phyloP scores from a whole-genome alignment of 1,140 invertebrate genomes.

The Saxidomus purpurata region DNA sequence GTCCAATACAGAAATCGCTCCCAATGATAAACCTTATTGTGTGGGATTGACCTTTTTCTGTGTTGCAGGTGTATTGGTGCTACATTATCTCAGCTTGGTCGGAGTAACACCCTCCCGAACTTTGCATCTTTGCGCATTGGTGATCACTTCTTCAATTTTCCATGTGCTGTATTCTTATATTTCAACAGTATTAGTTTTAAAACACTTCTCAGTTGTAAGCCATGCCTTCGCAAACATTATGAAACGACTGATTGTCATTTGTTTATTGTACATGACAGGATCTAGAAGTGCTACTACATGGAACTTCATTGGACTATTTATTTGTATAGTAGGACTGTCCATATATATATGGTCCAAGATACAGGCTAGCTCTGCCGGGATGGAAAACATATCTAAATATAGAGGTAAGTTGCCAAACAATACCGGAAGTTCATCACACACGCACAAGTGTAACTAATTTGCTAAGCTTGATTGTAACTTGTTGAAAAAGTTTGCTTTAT shows the following conservation, averaged over 20 bases:
- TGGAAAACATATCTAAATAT: not conserved
- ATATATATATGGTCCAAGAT: not conserved
- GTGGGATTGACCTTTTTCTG: not conserved
- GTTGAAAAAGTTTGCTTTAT: too few species aligned
- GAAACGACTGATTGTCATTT: not conserved
- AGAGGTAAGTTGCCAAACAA: too few species aligned
- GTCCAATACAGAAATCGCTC: not conserved
- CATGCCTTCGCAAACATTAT: conserved; percentile 27
- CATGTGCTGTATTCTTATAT: conserved; percentile 18
- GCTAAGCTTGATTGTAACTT: too few species aligned
- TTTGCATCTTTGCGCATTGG: not conserved
- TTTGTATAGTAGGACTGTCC: not conserved
- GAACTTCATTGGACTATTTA: not conserved
- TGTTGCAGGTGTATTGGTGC: not conserved
- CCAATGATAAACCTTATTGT: not conserved
- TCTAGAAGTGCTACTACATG: not conserved
- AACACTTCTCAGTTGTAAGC: not conserved
- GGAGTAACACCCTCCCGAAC: not conserved
- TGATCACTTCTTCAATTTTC: not conserved
- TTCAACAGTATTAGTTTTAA: not conserved
- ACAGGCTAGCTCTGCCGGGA: not conserved
- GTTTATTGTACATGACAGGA: not conserved
- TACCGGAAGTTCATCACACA: too few species aligned
- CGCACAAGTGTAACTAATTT: too few species aligned
- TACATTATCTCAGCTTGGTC: not conserved